Evolutionary conservation across 2,888 invertebrate genomes (phyloP), one percentile per base, ranked within the genome.

Genomic region (Epinotia brunnichana): DNA sequence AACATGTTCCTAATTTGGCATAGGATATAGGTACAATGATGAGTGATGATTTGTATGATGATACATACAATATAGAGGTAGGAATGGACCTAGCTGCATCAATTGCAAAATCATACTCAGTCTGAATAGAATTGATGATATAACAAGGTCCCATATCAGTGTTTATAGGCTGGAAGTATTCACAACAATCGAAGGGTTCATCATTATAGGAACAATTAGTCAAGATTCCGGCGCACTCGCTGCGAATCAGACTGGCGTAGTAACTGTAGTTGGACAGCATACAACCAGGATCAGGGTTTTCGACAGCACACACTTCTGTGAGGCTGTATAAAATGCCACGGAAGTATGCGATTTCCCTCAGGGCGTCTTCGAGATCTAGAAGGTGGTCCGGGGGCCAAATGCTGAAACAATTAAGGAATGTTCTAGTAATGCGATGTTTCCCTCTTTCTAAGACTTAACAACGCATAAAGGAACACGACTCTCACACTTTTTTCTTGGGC

Each of bases 321-420:
- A 96, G 95, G 76, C 94, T 95, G 82, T 95, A 95, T n/a, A 94
- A 94, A 3, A 94, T 87, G 1, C 96, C 96, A 4, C 95, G 94
- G 81, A 95, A 96, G 83, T 94, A 96, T 0, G 95, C 95, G 53
- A 96, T 93, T 82, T 96, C 96, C 80, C 94, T 95, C 0, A 96
- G 87, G 0, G 95, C 94, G 80, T 96, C 96, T 81, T 96, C 96
- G 35, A 96, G 84, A 74, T 96, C 96, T 71, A 95, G 93, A 75
- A 95, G 95, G 76, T 96, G 96, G 2, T 94, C 94, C 15, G 93
- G 90, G 1, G 96, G 95, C 94, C 95, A 96, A 9, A 95, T 90
- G 67, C 96, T 95, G 83, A n/a, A 82, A 81, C 53, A 21, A n/a
- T n/a, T n/a, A n/a, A 44, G 21, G 1, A 29, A 15, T 13, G 9